Evolutionary conservation across 92 coral and sea anemone species (phyloP), one percentile per base, ranked within the genome.

Genomic region (Phenganax marumi): DNA sequence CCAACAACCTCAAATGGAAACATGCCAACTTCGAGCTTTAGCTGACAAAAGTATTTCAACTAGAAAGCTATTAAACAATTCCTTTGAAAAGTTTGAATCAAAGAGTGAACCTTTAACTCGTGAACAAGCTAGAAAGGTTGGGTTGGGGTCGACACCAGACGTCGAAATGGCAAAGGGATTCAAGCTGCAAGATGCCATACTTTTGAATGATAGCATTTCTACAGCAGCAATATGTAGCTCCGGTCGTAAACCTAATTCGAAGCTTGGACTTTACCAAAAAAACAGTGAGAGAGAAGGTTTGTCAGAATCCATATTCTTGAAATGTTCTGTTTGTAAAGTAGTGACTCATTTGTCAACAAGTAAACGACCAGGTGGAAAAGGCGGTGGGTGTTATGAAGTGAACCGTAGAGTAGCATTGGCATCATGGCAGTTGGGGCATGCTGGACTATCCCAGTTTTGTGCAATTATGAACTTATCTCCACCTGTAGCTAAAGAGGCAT

Each of bases 211-310:
- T 52, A 61, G 87, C 69, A 85, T 89, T 23, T 60, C 81, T 39
- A 58, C 61, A n/a, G 85, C 91, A 63, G 81, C 80, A 52, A 79
- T 85, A 68, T 89, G 89, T 54, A 89, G 91, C 75, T 68, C 85
- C 51, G 85, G 87, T 47, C 81, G 77, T 39, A 70, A 81, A 74
- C 57, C 82, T 33, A 81, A 53, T 50, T 77, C 76, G 18, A 58
- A 81, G 54, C 87, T 89, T 43, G 77, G 55, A 77, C 56, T 89
- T 18, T 85, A 64, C 48, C 87, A 89, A 61, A 75, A 75, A 12
- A 63, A 81, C 70, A 52, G 79, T 14, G 79, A 58, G 23, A 81
- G 91, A 76, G 83, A 89, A 51, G 91, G 89, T 18, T 78, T 88
- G 50, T 82, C 91, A 72, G 89, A 89, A 81, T 47, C 50, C 18